Evolutionary conservation across 2,113 vertebrate species (phyloP), one percentile per base, ranked within the genome.

Genomic region (Capricornis sumatraensis): DNA sequence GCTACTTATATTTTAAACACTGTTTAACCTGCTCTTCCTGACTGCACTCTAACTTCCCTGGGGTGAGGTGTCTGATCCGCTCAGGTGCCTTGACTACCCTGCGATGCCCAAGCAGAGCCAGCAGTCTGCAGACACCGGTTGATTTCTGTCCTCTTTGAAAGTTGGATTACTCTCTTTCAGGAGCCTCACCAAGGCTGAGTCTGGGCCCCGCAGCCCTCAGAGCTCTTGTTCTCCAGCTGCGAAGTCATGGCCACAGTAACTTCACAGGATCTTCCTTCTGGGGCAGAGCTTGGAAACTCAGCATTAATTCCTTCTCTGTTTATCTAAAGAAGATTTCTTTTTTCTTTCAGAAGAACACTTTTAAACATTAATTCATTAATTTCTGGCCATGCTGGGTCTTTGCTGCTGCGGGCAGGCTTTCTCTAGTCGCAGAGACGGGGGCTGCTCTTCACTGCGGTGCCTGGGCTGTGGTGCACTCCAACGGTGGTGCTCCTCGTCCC

Each of bases 381-480:
- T 40, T 71, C 23, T 40, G n/a, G 67, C 10, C 67, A 40, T 0
- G 6, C 23, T 76, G 23, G 71, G 40, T 27, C 40, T 76, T 1
- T 25, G 12, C 3, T 4, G 71, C 40, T 27, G 40, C 23, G 43
- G 71, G 71, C 71, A 76, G 71, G 6, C 71, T 27, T 76, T 27
- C 71, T 71, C 67, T 71, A 11, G 67, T 40, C 11, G 1, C 36
- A 74, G 67, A 40, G 19, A 40, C 1, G 19, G n/a, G n/a, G 36
- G n/a, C n/a, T 13, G 1, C 36, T 40, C 36, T 40, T 40, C 5
- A 1, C 0, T 13, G 67, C 0, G 2, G n/a, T 23, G 67, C 19
- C 36, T 71, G 67, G 21, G 12, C n/a, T 13, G 67, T 13, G 10
- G 10, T 3, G 5, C 36, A 40, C 19, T 23, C 21, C 23, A 40